Evolutionary conservation across 2,888 invertebrate genomes (phyloP).

Genomic region (Scaptodrosophila latifasciaeformis): DNA sequence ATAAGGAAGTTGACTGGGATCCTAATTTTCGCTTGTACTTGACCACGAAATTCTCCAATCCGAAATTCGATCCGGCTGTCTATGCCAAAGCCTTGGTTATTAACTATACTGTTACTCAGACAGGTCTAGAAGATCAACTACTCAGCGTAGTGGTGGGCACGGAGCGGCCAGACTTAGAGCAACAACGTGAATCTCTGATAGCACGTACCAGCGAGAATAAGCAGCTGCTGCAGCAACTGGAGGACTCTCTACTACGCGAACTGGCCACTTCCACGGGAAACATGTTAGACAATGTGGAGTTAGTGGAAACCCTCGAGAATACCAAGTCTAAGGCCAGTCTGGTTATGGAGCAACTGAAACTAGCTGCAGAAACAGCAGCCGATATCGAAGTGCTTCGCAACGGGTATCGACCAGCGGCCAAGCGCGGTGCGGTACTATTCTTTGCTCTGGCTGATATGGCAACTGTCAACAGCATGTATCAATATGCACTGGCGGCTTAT

Average conservation of each 20-base stretch:
- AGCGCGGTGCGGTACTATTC: constrained; percentile 91
- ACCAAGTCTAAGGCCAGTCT: constrained; percentile 91
- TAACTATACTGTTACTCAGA: constrained; percentile 92
- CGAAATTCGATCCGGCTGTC: constrained; percentile 88
- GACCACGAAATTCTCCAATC: constrained; percentile 92
- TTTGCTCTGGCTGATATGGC: constrained; percentile 94
- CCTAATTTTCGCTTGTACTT: constrained; percentile 91
- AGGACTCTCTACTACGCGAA: constrained; percentile 89
- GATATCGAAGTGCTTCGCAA: constrained; percentile 90
- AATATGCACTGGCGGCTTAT: constrained; percentile 90
- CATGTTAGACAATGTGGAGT: constrained; percentile 93
- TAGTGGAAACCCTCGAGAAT: constrained; percentile 89
- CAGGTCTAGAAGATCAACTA: constrained; percentile 92
- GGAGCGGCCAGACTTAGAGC: constrained; percentile 91
- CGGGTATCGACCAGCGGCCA: constrained; percentile 89
- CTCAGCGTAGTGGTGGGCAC: constrained; percentile 91
- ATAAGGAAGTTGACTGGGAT: constrained; percentile 93
- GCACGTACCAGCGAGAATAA: constrained; percentile 91
- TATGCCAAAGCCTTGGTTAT: constrained; percentile 92
- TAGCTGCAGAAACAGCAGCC: constrained; percentile 84
- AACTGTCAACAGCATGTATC: constrained; percentile 92
- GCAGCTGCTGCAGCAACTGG: constrained; percentile 86
- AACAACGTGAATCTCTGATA: constrained; percentile 88
- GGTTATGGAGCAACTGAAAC: constrained; percentile 85
- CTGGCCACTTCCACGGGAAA: constrained; percentile 91